These are phyloP conservation scores for Eclectus roratus DNA, from an alignment of 2,113 vertebrate genomes.

Conservation along the genomic window DNA sequence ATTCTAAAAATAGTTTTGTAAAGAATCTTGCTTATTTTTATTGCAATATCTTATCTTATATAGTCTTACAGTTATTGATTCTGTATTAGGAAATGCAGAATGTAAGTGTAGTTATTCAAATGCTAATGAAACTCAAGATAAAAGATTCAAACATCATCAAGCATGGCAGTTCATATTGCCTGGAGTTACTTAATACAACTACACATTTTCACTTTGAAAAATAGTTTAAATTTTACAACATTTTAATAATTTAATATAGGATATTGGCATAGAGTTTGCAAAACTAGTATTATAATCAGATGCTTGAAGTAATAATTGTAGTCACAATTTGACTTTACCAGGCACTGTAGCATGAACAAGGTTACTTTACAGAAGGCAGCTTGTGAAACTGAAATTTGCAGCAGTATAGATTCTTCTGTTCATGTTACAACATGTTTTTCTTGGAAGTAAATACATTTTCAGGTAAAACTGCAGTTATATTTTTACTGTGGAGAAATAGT, in stretches of 20 bases:
- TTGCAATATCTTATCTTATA: not conserved
- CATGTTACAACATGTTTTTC: rapidly evolving
- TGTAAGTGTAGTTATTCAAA: not conserved
- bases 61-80: not conserved
- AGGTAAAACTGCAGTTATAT: not conserved
- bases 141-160: not conserved
- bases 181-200: not conserved
- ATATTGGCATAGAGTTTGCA: not conserved
- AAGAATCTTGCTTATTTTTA: not conserved
- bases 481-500: not conserved
- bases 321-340: not conserved
- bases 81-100: not conserved
- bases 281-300: not conserved
- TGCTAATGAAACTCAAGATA: not conserved
- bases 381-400: not conserved
- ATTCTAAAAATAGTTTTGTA: not conserved
- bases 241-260: not conserved
- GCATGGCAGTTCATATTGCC: not conserved
- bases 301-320: not conserved
- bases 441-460: not conserved
- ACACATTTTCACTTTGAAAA: not conserved
- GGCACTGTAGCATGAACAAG: not conserved
- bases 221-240: not conserved
- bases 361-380: not conserved
- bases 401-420: not conserved